Conservation (phyloP, 2,797 vertebrate species). For the Esox masquinongy region DNA sequence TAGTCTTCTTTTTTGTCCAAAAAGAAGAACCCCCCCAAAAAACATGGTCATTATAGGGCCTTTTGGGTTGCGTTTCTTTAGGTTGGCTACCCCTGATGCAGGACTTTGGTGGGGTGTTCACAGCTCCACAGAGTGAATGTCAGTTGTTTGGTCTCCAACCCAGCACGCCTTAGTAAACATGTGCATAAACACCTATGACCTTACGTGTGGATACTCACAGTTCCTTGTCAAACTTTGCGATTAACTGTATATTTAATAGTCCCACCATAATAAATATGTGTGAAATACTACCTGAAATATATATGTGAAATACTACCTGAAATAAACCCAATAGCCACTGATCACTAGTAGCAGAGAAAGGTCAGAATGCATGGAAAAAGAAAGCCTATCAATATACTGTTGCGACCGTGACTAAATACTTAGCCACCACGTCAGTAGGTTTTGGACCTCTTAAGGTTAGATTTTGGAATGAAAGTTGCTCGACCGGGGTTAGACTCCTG, state of each 20-base stretch:
- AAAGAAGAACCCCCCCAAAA: too few species aligned
- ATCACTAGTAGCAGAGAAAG: background rate
- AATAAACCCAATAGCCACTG: background rate
- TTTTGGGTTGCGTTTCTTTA: background rate
- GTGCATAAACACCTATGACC: background rate
- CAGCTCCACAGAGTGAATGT: background rate
- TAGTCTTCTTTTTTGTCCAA: too few species aligned
- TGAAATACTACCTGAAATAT: background rate
- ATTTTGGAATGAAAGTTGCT: too few species aligned
- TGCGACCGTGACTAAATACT: too few species aligned
- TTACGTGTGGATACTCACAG: background rate
- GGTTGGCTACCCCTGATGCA: background rate
- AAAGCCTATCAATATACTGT: too few species aligned
- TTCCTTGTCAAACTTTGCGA: background rate
- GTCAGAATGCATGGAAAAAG: too few species aligned
- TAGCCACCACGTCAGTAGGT: too few species aligned
- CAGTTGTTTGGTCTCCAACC: background rate
- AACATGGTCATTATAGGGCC: background rate
- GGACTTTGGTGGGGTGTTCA: background rate
- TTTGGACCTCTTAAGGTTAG: too few species aligned
- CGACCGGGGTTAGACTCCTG: too few species aligned
- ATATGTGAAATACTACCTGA: background rate
- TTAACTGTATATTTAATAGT: background rate
- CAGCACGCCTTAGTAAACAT: background rate
- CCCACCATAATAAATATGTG: background rate